Conservation (phyloP, 1,140 invertebrate genomes). For the Agrypnia vestita region DNA sequence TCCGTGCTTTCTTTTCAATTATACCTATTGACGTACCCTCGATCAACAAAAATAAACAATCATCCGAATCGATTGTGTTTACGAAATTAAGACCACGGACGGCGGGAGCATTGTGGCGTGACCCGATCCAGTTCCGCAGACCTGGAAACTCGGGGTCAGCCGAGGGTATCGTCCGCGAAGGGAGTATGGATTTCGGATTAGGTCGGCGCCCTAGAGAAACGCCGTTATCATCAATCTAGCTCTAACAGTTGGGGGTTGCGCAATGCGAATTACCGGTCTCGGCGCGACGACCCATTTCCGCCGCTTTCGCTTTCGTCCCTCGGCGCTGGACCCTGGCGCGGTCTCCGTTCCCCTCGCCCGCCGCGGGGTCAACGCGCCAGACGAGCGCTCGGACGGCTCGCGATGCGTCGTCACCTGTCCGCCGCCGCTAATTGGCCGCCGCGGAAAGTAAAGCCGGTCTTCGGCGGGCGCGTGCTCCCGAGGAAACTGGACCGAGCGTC, state of each 20-base stretch:
- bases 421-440: slow-evolving; percentile 31
- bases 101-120: not conserved
- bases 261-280: not conserved
- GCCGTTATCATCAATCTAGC: not conserved
- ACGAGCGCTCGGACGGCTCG: slow-evolving; percentile 20
- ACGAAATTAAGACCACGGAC: no score
- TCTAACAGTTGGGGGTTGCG: not conserved
- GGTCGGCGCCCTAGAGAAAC: not conserved
- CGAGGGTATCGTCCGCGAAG: not conserved
- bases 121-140: slow-evolving; percentile 17
- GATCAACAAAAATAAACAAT: no score
- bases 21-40: no score
- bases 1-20: no score
- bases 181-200: slow-evolving; percentile 19
- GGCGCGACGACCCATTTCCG: not conserved
- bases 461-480: not conserved
- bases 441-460: slow-evolving; percentile 13
- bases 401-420: slow-evolving; percentile 43
- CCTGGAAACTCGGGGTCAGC: slow-evolving; percentile 20
- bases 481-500: slow-evolving; percentile 16
- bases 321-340: not conserved
- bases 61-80: no score
- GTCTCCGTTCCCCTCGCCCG: not conserved
- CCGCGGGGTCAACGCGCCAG: slow-evolving; percentile 36
- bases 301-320: not conserved